phyloP scores from a whole-genome alignment of 2,113 vertebrate genomes.

The Hymenochirus boettgeri region DNA sequence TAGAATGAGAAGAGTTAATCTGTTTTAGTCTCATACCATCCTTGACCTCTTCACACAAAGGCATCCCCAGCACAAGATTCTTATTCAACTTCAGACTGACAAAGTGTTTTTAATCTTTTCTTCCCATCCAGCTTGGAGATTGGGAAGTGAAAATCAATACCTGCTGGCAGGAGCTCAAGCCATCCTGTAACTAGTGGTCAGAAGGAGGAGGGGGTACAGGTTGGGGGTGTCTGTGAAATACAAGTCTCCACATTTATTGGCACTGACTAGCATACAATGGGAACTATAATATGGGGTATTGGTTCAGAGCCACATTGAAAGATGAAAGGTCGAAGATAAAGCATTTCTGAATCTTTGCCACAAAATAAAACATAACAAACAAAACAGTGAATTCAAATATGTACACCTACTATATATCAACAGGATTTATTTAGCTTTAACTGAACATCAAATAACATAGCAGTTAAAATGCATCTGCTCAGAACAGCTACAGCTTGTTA shows the following conservation, averaged over 20 bases:
- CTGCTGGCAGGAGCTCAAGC: constrained; percentile 93
- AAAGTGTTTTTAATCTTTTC: constrained; percentile 99
- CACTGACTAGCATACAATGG: constrained; percentile 61
- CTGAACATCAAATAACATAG: not conserved
- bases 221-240: constrained; percentile 55
- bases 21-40: constrained; percentile 38
- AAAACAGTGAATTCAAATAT: not conserved
- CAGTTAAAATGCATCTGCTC: constrained; percentile 21
- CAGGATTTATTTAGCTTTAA: not conserved
- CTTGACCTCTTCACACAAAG: constrained; percentile 58
- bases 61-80: constrained; percentile 84
- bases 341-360: not conserved
- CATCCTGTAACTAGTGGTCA: constrained; percentile 65
- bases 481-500: constrained; percentile 21
- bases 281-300: constrained; percentile 58
- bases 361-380: not conserved
- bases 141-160: constrained; percentile 99
- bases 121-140: constrained; percentile 93
- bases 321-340: constrained; percentile 46
- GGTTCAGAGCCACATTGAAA: constrained; percentile 55
- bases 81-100: constrained; percentile 98
- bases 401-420: not conserved
- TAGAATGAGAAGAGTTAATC: constrained; percentile 47
- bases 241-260: constrained; percentile 57
- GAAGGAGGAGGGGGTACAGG: constrained; percentile 44